Base-by-base conservation (phyloP, 2,888 invertebrate species). In the Neoaliturus tenellus region DNA sequence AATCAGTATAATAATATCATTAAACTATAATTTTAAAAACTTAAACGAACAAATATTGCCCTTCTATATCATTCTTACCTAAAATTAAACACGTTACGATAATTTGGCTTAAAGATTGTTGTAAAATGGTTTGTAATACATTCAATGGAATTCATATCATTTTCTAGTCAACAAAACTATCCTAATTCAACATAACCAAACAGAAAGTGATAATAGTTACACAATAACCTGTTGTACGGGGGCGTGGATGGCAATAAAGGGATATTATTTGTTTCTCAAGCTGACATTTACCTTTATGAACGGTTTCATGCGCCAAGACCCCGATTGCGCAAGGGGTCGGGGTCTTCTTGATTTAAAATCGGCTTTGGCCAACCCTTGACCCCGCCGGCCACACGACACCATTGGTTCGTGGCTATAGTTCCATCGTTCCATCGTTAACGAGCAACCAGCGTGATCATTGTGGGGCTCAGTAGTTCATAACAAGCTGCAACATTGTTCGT, bases 211-310 rank as follows among this genome's bases (percentile, higher is more conserved):
- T 4, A 4, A 51, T 51, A 51, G 51, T 51, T 51, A 4, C 51
- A 17, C n/a, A 10, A 12, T 2, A 28, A 28, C 62, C 62, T 62
- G 20, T 51, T 51, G 67, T 31, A 67, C 17, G 35, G 39, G 39
- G 69, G 69, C 69, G 69, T 69, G 4, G 1, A 25, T 35, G 25
- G 39, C 39, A 71, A 44, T 48, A 44, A 75, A 25, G 39, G 25
- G 44, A 44, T 44, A 48, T 69, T 62, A 62, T 69, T 71, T 23
- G 44, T 75, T 71, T 75, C 75, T 23, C 48, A 75, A 75, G 39
- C 25, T 75, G 75, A 48, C 75, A 75, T 75, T 75, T 75, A 28
- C 48, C 48, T 75, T 75, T 75, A 75, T 44, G 75, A 48, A 39
- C 48, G 41, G 75, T 41, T 75, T 48, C 75, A 41, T 44, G 44